Evolutionary conservation across 2,888 invertebrate species (phyloP), one percentile per base, ranked within the genome.

Genomic region (Macroteleia sp.): DNA sequence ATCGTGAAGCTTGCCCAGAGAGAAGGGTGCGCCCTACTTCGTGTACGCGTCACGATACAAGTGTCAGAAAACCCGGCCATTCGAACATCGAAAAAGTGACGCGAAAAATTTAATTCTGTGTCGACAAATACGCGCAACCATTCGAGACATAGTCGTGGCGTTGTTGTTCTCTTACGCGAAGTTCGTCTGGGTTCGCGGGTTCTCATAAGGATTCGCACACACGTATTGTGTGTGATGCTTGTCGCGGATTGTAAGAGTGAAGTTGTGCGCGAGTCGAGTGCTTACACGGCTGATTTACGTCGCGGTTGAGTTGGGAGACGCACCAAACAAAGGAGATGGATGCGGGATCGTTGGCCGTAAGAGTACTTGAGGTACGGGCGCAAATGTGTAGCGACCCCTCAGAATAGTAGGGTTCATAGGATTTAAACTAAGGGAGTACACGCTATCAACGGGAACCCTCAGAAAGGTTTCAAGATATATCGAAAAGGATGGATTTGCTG

Each of bases 1-100:
- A 64, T 74, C 77, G 80, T 81, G 82, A 78, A 78, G 83, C 80
- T 76, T 71, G 66, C 50, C 69, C 70, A 69, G 81, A 84, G 78
- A 81, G 84, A 36, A 52, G 52, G 20, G 52, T 14, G 52, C 34
- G 48, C 17, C 48, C 48, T 48, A 57, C 62, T 71, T 71, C n/a
- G 54, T 19, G 82, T 82, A 82, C 84, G 74, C 75, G 78, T 75
- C 75, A 19, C 61, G 50, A 70, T 54, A 70, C 59, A 34, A 67
- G 48, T 39, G 39, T 19, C 17, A 41, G 42, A 42, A 41, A 50
- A 19, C 9, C 10, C 20, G 16, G 19, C 0, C 28, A 36, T 20
- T 61, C 36, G 41, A 34, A n/a, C 36, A 36, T 22, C 36, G 44
- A 25, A 25, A 6, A 39, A 46, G 69, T 36, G 56, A 28, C 67